These are phyloP conservation scores for Platygyra sinensis DNA, from an alignment of 64 coral and sea anemone genomes.

Conservation along the genomic window DNA sequence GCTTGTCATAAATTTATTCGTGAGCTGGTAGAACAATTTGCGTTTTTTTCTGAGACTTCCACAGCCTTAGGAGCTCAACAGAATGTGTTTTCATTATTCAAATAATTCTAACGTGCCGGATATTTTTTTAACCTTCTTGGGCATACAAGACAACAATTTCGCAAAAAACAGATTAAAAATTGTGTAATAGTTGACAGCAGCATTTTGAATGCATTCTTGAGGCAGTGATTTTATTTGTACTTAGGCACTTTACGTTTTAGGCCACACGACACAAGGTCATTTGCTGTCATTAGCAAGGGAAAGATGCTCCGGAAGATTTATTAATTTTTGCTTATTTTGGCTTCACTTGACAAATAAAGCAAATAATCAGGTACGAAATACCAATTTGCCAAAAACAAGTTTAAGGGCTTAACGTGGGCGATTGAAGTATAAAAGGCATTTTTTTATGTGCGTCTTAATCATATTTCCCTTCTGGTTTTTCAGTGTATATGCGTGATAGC, in stretches of 20 bases:
- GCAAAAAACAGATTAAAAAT: not conserved
- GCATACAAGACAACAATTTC: not conserved
- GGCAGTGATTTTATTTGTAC: not conserved
- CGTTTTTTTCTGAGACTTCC: too few species aligned
- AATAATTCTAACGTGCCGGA: too few species aligned
- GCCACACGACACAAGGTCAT: not conserved
- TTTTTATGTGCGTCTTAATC: not conserved
- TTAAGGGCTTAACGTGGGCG: slow-evolving; percentile 7
- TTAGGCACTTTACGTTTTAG: not conserved
- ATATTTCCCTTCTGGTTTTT: not conserved
- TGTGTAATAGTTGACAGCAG: not conserved
- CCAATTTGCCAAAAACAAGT: not conserved
- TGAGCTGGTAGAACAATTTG: too few species aligned
- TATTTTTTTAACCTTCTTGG: not conserved
- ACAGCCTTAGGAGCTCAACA: too few species aligned
- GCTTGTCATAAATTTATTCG: too few species aligned
- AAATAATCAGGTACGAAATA: slow-evolving; percentile 1
- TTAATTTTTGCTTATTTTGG: not conserved
- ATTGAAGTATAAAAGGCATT: not conserved
- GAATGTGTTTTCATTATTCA: too few species aligned
- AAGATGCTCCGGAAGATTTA: slow-evolving; percentile 1
- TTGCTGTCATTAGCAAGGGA: not conserved
- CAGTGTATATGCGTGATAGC: not conserved
- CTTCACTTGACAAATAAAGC: slow-evolving; percentile 5
- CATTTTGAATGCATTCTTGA: not conserved